Evolutionary conservation across 2,797 vertebrate species (phyloP), one percentile per base, ranked within the genome.

Genomic region (Hylomyscus alleni): DNA sequence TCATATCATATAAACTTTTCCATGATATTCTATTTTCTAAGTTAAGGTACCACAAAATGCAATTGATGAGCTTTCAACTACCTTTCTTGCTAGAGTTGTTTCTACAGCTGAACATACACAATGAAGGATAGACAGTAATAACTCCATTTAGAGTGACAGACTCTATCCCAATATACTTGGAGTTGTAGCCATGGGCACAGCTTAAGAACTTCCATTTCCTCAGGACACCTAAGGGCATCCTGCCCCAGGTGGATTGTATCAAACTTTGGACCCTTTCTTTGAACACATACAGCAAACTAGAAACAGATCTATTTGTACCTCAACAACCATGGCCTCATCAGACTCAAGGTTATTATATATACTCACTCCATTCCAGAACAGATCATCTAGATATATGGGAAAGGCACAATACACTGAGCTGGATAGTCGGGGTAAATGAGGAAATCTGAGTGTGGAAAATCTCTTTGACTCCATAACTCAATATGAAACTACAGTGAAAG

Each of bases 71-170:
- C 12, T 6, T 78, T 91, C 50, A 73, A 78, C 4, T 0, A 26
- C 6, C 17, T 83, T 91, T 89, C 44, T 65, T 67, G 7, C 7
- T 7, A 15, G 22, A 24, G 31, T 0, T 12, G 0, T 19, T 77
- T 91, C 26, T n/a, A 62, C 52, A 22, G 26, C 4, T 90, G 29
- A 2, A 13, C 1, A 6, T 31, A 4, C 4, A 20, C 56, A 24
- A 2, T 44, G 13, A 0, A n/a, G n/a, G 11, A 34, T 11, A 31
- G 12, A n/a, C 13, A 82, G 52, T 6, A 82, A 8, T 2, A 37
- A 5, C 13, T 76, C 12, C 1, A 76, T 17, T 31, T 72, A 37
- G 0, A 65, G 44, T 6, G 17, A 0, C 69, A 24, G 1, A 0
- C 14, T 72, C n/a, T 50, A n/a, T 17, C 0, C 17, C 65, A 0